A percentile compares a stretch with the other conserved stretches of the same genome.
phyloP scores from a whole-genome alignment of 2,888 invertebrate species.

The Anticlea derivata region DNA sequence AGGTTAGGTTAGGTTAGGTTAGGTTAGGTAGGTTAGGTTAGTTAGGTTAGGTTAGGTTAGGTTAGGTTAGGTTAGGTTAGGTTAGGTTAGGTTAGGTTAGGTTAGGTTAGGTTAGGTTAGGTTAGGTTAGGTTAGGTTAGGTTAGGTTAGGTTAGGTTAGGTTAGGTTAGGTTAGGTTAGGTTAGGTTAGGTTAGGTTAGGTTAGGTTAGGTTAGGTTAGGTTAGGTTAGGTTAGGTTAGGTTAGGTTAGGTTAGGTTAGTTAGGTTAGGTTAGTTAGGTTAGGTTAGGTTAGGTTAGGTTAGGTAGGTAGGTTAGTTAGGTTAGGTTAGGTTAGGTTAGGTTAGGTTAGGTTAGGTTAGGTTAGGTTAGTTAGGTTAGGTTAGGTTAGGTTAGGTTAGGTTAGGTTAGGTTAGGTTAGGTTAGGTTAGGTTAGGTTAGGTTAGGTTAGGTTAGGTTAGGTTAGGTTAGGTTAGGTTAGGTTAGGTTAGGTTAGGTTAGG shows the following conservation, averaged over 20 bases:
- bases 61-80: slow-evolving; percentile 8
- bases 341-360: slow-evolving; percentile 8
- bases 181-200: slow-evolving; percentile 26
- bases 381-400: slow-evolving; percentile 6
- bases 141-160: slow-evolving; percentile 25
- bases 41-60: slow-evolving; percentile 8
- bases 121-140: slow-evolving; percentile 4
- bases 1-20: slow-evolving; percentile 4
- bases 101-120: slow-evolving; percentile 8
- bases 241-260: slow-evolving; percentile 4
- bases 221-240: slow-evolving; percentile 4
- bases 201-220: slow-evolving; percentile 4
- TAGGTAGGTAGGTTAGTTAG: slow-evolving; percentile 7
- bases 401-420: slow-evolving; percentile 1
- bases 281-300: slow-evolving; percentile 8
- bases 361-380: slow-evolving; percentile 5
- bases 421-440: slow-evolving; percentile 1
- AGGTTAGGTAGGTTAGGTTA: slow-evolving; percentile 7
- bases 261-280: slow-evolving; percentile 3
- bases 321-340: slow-evolving; percentile 8
- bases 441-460: slow-evolving; percentile 3
- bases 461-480: slow-evolving; percentile 1
- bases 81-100: slow-evolving; percentile 12
- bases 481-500: slow-evolving; percentile 1
- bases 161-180: slow-evolving; percentile 16